Percentiles rank a stretch among this genome's conserved stretches.
These are phyloP conservation scores for Eumacrocentrus americanus DNA, from an alignment of 2,888 invertebrate species.

Conservation along the genomic window DNA sequence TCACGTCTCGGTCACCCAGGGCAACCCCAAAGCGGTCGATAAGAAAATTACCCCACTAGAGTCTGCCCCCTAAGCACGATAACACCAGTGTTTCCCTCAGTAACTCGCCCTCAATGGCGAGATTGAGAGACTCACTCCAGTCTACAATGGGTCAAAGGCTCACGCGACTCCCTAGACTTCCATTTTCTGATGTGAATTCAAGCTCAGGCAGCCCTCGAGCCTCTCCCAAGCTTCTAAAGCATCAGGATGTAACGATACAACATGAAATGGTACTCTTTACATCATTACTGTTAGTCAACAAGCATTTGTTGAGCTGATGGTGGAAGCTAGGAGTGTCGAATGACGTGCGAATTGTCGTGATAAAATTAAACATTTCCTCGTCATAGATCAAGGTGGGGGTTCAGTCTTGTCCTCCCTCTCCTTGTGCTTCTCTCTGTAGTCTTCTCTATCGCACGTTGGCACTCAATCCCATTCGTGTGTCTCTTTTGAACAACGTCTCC, in stretches of 20 bases:
- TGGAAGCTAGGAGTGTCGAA: not conserved
- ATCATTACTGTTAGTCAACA: not conserved
- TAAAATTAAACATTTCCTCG: slow-evolving; percentile 29
- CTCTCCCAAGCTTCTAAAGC: not conserved
- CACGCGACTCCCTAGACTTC: slow-evolving; percentile 42
- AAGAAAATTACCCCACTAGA: slow-evolving; percentile 28
- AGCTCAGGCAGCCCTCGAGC: not conserved
- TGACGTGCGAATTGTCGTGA: slow-evolving; percentile 4
- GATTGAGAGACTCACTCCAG: too few relatives aligned
- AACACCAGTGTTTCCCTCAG: not conserved
- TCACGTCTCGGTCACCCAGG: slow-evolving; percentile 33
- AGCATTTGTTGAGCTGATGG: too few relatives aligned
- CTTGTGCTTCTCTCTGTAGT: not conserved
- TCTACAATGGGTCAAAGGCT: slow-evolving; percentile 49
- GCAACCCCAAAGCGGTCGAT: slow-evolving; percentile 43
- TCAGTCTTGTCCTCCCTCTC: not conserved
- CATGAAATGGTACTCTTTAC: not conserved
- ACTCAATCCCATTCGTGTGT: not conserved
- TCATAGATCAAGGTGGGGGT: slow-evolving; percentile 6
- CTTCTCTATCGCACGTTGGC: slow-evolving; percentile 1
- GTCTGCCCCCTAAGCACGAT: slow-evolving; percentile 7
- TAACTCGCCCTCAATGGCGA: not conserved
- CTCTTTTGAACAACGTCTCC: too few relatives aligned
- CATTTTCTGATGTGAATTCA: slow-evolving; percentile 36
- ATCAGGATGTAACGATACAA: not conserved